phyloP scores from a whole-genome alignment of 2,888 invertebrate genomes.

The Rapana venosa region DNA sequence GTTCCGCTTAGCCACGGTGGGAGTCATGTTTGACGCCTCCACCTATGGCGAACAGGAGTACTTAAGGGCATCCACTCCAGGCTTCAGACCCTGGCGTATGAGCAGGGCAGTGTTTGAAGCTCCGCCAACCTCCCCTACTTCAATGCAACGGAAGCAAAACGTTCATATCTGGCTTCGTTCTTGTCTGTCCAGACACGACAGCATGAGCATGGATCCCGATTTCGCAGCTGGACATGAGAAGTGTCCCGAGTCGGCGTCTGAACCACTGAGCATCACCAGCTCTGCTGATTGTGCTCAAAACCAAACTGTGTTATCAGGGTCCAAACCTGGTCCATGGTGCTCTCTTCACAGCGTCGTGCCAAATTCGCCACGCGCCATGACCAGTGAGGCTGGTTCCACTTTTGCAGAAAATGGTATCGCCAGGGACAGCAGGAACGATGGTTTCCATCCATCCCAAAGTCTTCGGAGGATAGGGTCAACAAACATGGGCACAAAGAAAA shows the following conservation, averaged over 20 bases:
- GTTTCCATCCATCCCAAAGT: too few relatives aligned
- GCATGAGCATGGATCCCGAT: neutral
- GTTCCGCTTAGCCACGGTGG: neutral
- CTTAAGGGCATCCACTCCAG: neutral
- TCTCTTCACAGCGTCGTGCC: too few relatives aligned
- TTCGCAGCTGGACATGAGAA: neutral
- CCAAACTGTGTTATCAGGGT: too few relatives aligned
- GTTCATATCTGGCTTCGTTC: neutral
- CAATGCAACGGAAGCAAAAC: neutral
- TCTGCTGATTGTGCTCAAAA: neutral
- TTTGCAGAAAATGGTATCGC: neutral
- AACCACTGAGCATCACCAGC: neutral
- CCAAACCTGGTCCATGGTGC: too few relatives aligned
- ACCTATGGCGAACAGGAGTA: neutral
- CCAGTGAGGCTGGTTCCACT: neutral
- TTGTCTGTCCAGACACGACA: neutral
- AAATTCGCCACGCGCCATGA: neutral
- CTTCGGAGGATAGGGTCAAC: too few relatives aligned
- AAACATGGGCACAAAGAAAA: too few relatives aligned
- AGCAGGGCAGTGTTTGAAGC: neutral
- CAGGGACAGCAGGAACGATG: too few relatives aligned
- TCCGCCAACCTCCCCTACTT: neutral
- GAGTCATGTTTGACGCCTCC: neutral
- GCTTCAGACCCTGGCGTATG: neutral
- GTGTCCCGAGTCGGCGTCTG: neutral